phyloP scores from a whole-genome alignment of 2,888 invertebrate genomes.

The Lithosia quadra region DNA sequence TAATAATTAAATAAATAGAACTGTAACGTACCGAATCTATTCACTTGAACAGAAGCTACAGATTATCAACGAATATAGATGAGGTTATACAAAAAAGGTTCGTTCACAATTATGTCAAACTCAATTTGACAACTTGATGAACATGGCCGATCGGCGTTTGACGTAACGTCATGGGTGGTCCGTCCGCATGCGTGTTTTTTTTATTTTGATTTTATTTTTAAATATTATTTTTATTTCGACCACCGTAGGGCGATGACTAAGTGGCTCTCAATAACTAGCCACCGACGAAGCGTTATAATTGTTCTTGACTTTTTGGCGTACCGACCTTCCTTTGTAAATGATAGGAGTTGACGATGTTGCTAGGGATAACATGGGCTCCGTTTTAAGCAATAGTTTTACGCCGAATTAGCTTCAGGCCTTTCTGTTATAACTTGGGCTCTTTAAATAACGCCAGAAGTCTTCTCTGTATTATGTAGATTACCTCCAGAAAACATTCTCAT shows the following conservation, averaged over 20 bases:
- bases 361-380: conserved; percentile 11
- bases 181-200: conserved; percentile 66
- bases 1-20: not conserved
- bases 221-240: conserved; percentile 66
- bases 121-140: conserved; percentile 86
- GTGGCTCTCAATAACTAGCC: conserved; percentile 81
- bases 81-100: conserved; percentile 68
- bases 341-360: conserved; percentile 28
- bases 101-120: conserved; percentile 84
- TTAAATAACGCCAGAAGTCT: not conserved
- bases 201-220: conserved; percentile 61
- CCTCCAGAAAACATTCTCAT: conserved; percentile 20
- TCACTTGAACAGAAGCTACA: conserved; percentile 64
- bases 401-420: not conserved
- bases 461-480: not conserved
- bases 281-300: conserved; percentile 78
- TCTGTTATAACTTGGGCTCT: not conserved
- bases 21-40: conserved; percentile 38
- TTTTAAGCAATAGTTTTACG: not conserved
- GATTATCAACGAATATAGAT: conserved; percentile 57
- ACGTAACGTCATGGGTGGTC: conserved; percentile 83
- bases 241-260: conserved; percentile 79
- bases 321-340: conserved; percentile 14
- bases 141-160: conserved; percentile 78
- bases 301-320: conserved; percentile 65